Base-by-base conservation (phyloP, 23 tunicate genomes). In the Clavelina lepadiformis region DNA sequence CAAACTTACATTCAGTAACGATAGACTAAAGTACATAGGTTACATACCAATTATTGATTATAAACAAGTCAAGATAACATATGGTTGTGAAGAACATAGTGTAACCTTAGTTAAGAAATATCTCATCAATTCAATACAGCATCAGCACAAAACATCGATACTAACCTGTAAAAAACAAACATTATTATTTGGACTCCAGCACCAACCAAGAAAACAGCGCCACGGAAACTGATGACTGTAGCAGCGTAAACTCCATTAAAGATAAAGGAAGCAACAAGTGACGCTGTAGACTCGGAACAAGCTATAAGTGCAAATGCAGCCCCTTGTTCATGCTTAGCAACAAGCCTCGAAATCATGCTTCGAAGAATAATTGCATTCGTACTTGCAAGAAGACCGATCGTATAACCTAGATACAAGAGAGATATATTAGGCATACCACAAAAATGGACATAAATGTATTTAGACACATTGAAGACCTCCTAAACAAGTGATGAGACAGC, bases 271-370 rank as follows among this genome's bases (percentile, higher is more conserved):
- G 67, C 78, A 34, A 61, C 59, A 4, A 84, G 71, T 7, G 28
- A 0, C 1, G 77, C 57, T 11, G 70, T 23, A 19, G 61, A 46
- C 18, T 63, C 66, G 34, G 45, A 34, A 21, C 77, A 61, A 4
- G 93, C 65, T 20, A 66, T 59, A n/a, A 79, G 33, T 4, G 87
- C 81, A 38, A 88, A 79, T 5, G 62, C 77, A 8, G 81, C 35
- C 0, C 96, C 96, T 3, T 63, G 79, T 29, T 68, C 63, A 25
- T 68, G 31, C 15, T 30, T 31, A 15, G 38, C 33, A 13, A 74
- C 82, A 24, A 74, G 29, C 50, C 73, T 51, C 0, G 96, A 79
- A 65, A 79, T 31, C 64, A 80, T 56, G 60, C 96, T 88, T 18
- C 96, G 62, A 51, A 88, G 32, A 31, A 79, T 67, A 2, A 79